Conservation (phyloP, 2,797 vertebrate species). For the Sorex maritimensis region DNA sequence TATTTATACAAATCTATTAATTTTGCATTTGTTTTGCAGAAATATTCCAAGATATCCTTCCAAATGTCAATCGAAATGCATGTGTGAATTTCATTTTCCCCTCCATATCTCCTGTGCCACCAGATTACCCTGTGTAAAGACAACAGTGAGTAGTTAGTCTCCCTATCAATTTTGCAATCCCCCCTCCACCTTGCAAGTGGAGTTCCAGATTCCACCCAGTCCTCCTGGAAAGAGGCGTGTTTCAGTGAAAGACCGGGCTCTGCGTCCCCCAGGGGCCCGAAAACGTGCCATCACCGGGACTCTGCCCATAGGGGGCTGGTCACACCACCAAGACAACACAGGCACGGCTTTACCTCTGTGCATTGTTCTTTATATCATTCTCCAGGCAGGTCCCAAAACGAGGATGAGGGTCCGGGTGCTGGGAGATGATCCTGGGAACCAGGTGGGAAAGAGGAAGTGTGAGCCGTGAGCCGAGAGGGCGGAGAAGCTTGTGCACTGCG, state of each 20-base stretch:
- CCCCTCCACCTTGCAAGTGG: rapidly evolving
- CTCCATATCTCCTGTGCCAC: background rate
- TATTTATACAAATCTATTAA: background rate
- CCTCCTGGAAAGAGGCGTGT: background rate
- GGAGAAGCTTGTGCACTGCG: background rate
- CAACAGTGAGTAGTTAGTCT: background rate
- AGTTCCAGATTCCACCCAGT: background rate
- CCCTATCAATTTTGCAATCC: background rate
- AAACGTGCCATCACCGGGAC: too few relatives aligned
- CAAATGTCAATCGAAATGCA: background rate
- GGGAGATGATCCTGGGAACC: background rate
- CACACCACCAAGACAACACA: background rate
- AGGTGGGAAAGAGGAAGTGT: background rate
- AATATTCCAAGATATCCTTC: conserved; percentile 23
- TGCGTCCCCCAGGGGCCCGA: background rate
- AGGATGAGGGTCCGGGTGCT: background rate
- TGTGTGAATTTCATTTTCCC: background rate
- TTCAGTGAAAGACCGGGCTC: background rate
- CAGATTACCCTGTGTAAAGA: background rate
- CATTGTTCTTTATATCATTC: background rate
- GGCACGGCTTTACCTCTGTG: background rate
- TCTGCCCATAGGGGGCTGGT: too few relatives aligned
- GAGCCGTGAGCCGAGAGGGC: background rate
- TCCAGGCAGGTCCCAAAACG: background rate
- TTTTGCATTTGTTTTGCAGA: conserved; percentile 49